A percentile compares a stretch with the other conserved stretches of the same genome.
These are phyloP conservation scores for Hyperoodon ampullatus DNA, from an alignment of 2,113 vertebrate species.

Conservation along the genomic window DNA sequence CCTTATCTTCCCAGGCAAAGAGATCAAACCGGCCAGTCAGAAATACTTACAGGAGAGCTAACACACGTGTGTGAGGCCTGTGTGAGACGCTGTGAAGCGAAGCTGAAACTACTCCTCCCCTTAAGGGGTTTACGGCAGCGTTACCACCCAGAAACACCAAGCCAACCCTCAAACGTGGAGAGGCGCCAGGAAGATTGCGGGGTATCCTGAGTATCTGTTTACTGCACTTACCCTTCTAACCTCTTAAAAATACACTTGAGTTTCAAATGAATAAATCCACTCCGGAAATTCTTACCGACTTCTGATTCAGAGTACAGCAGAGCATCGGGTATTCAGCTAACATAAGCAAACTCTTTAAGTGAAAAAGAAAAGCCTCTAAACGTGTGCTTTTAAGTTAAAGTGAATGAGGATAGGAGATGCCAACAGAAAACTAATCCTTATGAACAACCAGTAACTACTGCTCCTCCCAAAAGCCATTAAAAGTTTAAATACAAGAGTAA, in stretches of 20 bases:
- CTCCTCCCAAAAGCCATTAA: neutral
- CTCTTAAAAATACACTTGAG: neutral
- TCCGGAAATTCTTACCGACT: neutral
- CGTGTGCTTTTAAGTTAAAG: neutral
- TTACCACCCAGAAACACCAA: neutral
- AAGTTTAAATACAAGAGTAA: neutral
- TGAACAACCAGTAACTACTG: neutral
- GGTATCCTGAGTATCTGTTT: neutral
- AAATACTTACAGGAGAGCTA: neutral
- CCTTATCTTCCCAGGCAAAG: neutral
- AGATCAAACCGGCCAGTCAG: neutral
- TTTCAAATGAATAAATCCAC: neutral
- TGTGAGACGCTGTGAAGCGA: rapidly evolving
- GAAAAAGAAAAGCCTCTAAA: neutral
- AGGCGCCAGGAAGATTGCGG: neutral
- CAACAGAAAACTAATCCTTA: neutral
- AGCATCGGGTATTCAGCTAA: neutral
- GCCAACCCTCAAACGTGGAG: neutral
- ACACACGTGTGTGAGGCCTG: rapidly evolving
- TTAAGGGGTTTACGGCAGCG: neutral
- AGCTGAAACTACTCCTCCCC: neutral
- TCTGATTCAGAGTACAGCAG: neutral
- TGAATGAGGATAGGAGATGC: neutral
- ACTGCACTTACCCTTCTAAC: neutral
- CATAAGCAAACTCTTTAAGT: neutral